Base-by-base conservation (phyloP, 2,888 invertebrate genomes). In the Lepidonotus clava region DNA sequence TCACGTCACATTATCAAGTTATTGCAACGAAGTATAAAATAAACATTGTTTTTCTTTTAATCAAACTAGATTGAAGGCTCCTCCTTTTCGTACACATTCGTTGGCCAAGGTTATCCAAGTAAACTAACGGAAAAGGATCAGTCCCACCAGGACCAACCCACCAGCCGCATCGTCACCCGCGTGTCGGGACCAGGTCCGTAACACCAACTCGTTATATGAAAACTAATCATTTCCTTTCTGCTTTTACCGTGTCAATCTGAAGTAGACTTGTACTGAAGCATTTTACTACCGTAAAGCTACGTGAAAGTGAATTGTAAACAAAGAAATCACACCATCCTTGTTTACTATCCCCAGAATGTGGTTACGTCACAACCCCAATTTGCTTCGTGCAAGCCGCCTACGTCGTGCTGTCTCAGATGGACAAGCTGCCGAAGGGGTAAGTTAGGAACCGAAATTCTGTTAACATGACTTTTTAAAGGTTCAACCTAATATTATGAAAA, bases 301-400 rank as follows among this genome's bases (percentile, higher is more conserved):
- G n/a, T n/a, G n/a, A n/a, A n/a, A n/a, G n/a, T n/a, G n/a, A n/a
- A n/a, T n/a, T n/a, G n/a, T n/a, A n/a, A n/a, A n/a, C n/a, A n/a
- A n/a, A n/a, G n/a, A n/a, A n/a, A n/a, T n/a, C n/a, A n/a, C n/a
- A n/a, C n/a, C n/a, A n/a, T n/a, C n/a, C n/a, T n/a, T n/a, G n/a
- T 80, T 38, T 84, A 1, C 40, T 1, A 24, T 85, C 61, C 71
- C 24, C 90, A 86, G 96, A 97, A 95, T 96, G 97, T 0, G 98
- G 97, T 24, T 98, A 98, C 95, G 97, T 97, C 0, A 95, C 96
- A 11, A 98, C 98, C 0, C 96, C 97, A 86, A 96, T 96, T 5
- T 96, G 96, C 67, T 92, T 98, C 88, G 95, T 98, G 5, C 95
- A 96, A 88, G 95, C 96, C 76, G 98, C 97, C 0, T 91, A 97